Evolutionary conservation across 2,888 invertebrate genomes (phyloP), one percentile per base, ranked within the genome.

Genomic region (Rapana venosa): DNA sequence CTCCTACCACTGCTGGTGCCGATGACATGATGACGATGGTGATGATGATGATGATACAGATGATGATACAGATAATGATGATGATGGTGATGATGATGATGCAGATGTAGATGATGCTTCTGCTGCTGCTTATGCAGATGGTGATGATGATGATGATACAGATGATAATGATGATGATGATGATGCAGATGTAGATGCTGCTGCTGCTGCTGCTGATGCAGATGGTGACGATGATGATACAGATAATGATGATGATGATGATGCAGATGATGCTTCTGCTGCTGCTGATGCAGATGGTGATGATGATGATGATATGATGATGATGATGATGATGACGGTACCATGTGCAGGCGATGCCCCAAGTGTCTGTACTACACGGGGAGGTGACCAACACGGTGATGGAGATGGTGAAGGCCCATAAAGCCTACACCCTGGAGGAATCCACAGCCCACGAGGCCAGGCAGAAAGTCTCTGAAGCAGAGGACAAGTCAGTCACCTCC

Each of bases 401-500:
- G 94, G 99, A 99, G 94, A 97, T 99, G 93, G 98, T 98, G 96
- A 98, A 99, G 96, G 98, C 98, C 87, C 99, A 99, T 96, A 99
- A 99, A 96, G 97, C 98, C 32, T 99, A 99, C 96, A 98, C 98
- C 94, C 98, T 99, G 93, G 99, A 99, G 95, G 99, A 99, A 96
- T 98, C 98, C 95, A 98, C 98, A 90, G 98, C 99, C 1, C 98
- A 99, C 95, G 99, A 99, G 95, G 98, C 99, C 2, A 97, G 99
- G 70, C 98, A 98, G 96, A 99, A 99, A 95, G 98, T 98, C 91
- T 98, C 98, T 94, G 99, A 99, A 94, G 98, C 99, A 91, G 99
- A 99, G 96, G 98, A 99, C 96, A 99, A 96, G 96, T 96, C 92
- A 93, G 93, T 88, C 0, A 26, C n/a, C 61, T 61, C 1, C 47